A percentile compares a stretch with the other conserved stretches of the same genome.
These are phyloP conservation scores for Drosophila anomalata DNA, from an alignment of 2,888 invertebrate genomes.

Conservation along the genomic window DNA sequence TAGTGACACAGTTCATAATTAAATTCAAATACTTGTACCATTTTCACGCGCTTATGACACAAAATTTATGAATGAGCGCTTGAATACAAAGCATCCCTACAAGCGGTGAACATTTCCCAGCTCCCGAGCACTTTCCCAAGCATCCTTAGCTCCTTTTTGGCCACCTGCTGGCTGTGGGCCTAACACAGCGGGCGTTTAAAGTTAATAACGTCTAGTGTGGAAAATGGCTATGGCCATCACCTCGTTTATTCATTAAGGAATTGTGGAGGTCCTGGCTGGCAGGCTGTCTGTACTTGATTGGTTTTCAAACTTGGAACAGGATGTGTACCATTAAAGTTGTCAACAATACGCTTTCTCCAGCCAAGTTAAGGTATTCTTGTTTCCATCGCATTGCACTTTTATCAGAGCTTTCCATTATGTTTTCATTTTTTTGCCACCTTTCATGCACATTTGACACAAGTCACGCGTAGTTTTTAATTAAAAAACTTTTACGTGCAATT, in stretches of 20 bases:
- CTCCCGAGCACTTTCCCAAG: constrained; percentile 1
- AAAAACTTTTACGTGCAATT: constrained; percentile 76
- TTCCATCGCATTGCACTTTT: constrained; percentile 6
- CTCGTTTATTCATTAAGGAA: constrained; percentile 13
- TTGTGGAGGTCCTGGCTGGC: constrained; percentile 6
- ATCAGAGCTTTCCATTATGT: constrained; percentile 29
- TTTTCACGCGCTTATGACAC: constrained; percentile 71
- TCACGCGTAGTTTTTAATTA: constrained; percentile 76
- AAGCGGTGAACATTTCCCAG: not conserved
- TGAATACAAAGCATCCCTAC: constrained; percentile 37
- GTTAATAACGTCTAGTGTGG: constrained; percentile 69
- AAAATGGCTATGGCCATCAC: constrained; percentile 22
- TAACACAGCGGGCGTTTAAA: constrained; percentile 71
- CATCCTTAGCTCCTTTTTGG: constrained; percentile 17
- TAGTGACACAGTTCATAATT: constrained; percentile 71
- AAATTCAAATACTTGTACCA: constrained; percentile 75
- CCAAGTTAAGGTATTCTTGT: constrained; percentile 7
- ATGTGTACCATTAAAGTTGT: constrained; percentile 1
- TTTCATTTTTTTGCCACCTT: constrained; percentile 42
- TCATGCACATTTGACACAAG: constrained; percentile 66
- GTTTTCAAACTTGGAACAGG: constrained; percentile 9
- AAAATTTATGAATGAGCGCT: constrained; percentile 71
- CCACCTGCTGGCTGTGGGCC: constrained; percentile 66
- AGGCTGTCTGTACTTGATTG: constrained; percentile 24
- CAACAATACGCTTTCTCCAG: constrained; percentile 1